Base-by-base conservation (phyloP, 2,888 invertebrate species). In the Yponomeuta plumbellus region DNA sequence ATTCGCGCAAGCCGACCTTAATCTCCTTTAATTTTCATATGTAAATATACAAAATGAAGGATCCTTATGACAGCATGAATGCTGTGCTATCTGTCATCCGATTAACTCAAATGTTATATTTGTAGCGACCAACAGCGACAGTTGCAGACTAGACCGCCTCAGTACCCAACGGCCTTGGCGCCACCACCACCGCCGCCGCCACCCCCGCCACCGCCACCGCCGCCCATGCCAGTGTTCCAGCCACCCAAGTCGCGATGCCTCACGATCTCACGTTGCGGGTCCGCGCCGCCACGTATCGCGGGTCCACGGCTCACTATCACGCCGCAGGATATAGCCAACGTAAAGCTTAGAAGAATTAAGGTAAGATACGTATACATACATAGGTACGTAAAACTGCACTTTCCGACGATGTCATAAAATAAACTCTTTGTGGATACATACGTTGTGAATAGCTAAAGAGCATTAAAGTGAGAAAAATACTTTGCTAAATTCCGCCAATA, bases 291-390 rank as follows among this genome's bases (percentile, higher is more conserved):
- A 0, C 74, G 87, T 67, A 82, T 83, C 52, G 71, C 76, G 1
- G 83, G 76, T 11, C 89, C 87, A 0, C 75, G 89, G 39, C 76
- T 88, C 13, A 78, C 89, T 1, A 91, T 91, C 69, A 91, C 90
- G 5, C 90, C 91, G 5, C 82, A 90, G 67, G 90, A 91, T 67
- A 90, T 91, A 4, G 90, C 90, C 10, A 90, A 88, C 70, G 90
- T 91, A 20, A 91, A 90, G 70, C 73, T 91, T 65, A 81, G 89
- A 68, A 91, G 88, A 74, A 77, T 89, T 21, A 88, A 84, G 85
- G 90, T 88, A 71, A 44, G 23, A 4, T 34, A 34, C 26, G 26
- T 59, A 21, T n/a, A n/a, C n/a, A n/a, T n/a, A n/a, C n/a, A n/a
- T n/a, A n/a, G n/a, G n/a, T n/a, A 20, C 26, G 2, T 26, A 26